phyloP scores from a whole-genome alignment of 1,140 invertebrate species.

The Lordiphosa clarofinis region DNA sequence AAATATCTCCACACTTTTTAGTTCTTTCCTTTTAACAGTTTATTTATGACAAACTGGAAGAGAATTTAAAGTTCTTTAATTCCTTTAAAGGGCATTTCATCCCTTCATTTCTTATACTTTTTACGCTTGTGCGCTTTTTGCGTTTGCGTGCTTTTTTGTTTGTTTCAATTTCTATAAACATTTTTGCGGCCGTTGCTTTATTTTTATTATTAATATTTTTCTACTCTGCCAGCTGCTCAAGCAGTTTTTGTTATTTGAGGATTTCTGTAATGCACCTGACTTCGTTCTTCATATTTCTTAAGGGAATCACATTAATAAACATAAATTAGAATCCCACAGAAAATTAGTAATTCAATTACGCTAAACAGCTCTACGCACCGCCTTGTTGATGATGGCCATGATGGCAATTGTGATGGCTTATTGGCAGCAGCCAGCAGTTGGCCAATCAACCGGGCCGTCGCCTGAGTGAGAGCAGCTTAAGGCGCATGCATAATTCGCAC shows the following conservation, averaged over 20 bases:
- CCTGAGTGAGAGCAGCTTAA: too few relatives aligned
- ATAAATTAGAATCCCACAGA: constrained; percentile 48
- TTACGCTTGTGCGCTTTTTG: constrained; percentile 70
- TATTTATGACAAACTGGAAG: constrained; percentile 1
- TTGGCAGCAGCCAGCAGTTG: constrained; percentile 30
- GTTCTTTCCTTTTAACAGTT: too few relatives aligned
- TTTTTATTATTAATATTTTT: constrained; percentile 18
- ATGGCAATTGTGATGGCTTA: constrained; percentile 30
- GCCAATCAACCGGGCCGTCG: constrained; percentile 39
- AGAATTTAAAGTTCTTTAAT: constrained; percentile 25
- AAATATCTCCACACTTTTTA: too few relatives aligned
- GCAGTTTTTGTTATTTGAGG: constrained; percentile 39
- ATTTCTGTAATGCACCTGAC: constrained; percentile 37
- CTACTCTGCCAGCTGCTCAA: constrained; percentile 11
- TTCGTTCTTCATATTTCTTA: constrained; percentile 13
- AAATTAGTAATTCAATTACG: constrained; percentile 71
- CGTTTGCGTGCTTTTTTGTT: constrained; percentile 49
- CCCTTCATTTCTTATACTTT: constrained; percentile 40
- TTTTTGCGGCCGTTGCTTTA: constrained; percentile 53
- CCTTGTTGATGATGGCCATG: constrained; percentile 17
- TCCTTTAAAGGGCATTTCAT: neutral
- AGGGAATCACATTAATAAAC: constrained; percentile 51
- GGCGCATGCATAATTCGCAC: too few relatives aligned
- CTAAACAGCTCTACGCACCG: constrained; percentile 48
- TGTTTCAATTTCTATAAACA: constrained; percentile 65